phyloP scores from a whole-genome alignment of 2,113 vertebrate species.

The Motacilla tschutschensis region DNA sequence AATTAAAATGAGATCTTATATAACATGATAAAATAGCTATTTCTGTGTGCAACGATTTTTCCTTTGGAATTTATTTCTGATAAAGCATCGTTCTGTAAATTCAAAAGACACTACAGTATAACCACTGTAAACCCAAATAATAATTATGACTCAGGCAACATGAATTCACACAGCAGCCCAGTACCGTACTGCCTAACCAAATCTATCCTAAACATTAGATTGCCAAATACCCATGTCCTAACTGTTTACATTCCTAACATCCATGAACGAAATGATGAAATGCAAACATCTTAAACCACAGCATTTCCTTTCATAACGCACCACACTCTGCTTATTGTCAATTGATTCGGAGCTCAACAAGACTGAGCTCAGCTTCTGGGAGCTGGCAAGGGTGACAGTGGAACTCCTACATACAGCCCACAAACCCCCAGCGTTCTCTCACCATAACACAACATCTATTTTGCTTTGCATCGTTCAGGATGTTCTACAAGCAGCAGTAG shows the following conservation, averaged over 20 bases:
- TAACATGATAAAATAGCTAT: not conserved
- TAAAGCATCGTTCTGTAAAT: not conserved
- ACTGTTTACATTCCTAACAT: constrained; percentile 20
- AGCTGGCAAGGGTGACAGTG: not conserved
- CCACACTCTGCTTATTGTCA: not conserved
- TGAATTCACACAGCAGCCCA: not conserved
- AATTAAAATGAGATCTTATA: not conserved
- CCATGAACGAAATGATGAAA: not conserved
- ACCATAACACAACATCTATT: not conserved
- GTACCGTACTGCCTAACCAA: not conserved
- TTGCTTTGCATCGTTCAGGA: not conserved
- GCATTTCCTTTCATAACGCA: not conserved
- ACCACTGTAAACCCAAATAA: not conserved
- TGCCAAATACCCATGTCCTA: not conserved
- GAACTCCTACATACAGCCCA: not conserved
- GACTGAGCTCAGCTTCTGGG: not conserved
- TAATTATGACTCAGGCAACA: not conserved
- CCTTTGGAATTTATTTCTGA: not conserved
- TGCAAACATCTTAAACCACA: not conserved
- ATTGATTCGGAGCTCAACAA: not conserved
- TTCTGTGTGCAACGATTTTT: not conserved
- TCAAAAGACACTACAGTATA: not conserved
- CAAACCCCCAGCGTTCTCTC: not conserved
- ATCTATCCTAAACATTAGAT: not conserved
- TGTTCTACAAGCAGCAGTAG: not conserved